Evolutionary conservation across 2,888 invertebrate genomes (phyloP), one percentile per base, ranked within the genome.

Genomic region (Tetragonula carbonaria): DNA sequence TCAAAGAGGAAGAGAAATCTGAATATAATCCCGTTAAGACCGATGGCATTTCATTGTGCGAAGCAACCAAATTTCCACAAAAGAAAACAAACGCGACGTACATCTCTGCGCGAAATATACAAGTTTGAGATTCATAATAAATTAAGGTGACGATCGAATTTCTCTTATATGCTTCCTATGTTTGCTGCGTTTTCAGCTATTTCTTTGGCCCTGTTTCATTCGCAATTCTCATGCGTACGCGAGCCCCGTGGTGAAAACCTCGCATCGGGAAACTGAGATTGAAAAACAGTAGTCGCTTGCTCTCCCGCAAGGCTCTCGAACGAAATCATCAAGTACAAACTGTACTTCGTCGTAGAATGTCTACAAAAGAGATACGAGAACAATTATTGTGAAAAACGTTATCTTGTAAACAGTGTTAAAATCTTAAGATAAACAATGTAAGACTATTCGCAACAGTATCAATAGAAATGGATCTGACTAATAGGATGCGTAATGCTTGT

Each of bases 391-490:
- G 79, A 75, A 71, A 75, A 70, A 84, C 78, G 62, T 85, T 78
- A 80, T 65, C 78, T 79, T 33, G 67, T 70, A 73, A 85, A 82
- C 84, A 77, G 76, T 73, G 79, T 83, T 85, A 77, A 79, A 83
- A 85, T 85, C 83, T 83, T 83, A 76, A 76, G 76, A 85, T 83
- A 83, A 85, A 85, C 79, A 82, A 79, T 74, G 85, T 66, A 59
- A 74, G 85, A 77, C 79, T 82, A 79, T 70, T 68, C 78, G 73
- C 83, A 85, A 85, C 85, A 45, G 76, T 79, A 74, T 85, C 53
- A 65, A 75, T 85, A 82, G 79, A 83, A 85, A 83, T 74, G 65
- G 75, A 82, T 79, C 59, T 78, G 71, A 70, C 75, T 71, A 70
- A 75, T 57, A 80, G 68, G 70, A 74, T 59, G 80, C 72, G 67